phyloP scores from a whole-genome alignment of 2,113 vertebrate genomes.

The Forbesichthys papilliferus region DNA sequence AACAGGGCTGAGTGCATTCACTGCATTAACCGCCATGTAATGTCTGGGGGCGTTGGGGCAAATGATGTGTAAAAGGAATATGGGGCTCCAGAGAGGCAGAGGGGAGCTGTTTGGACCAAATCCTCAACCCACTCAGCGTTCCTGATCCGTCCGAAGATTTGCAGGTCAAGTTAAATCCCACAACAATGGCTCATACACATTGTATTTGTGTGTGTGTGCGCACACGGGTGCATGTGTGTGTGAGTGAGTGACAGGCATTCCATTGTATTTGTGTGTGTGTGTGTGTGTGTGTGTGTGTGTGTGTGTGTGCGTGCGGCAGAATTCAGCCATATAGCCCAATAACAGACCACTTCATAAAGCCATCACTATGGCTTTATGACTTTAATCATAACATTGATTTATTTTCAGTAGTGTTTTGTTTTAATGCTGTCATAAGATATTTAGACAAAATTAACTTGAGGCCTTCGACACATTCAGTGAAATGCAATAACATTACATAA shows the following conservation, averaged over 20 bases:
- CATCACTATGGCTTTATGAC: no score
- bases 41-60: constrained; percentile 41
- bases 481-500: constrained; percentile 29
- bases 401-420: neutral
- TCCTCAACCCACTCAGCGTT: constrained; percentile 43
- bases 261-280: neutral
- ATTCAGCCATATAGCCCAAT: no score
- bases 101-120: neutral
- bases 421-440: constrained; percentile 25
- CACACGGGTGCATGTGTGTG: constrained; percentile 8
- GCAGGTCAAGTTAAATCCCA: constrained; percentile 49
- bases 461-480: constrained; percentile 14
- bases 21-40: constrained; percentile 3
- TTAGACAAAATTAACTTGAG: constrained; percentile 13
- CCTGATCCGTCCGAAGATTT: constrained; percentile 61
- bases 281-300: neutral
- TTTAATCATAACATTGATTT: no score
- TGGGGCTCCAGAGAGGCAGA: constrained; percentile 8
- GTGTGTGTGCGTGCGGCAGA: neutral
- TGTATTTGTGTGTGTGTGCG: constrained; percentile 25
- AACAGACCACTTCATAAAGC: no score
- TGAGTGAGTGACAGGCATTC: neutral
- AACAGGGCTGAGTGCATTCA: neutral
- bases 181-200: constrained; percentile 51
- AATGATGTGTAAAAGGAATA: constrained; percentile 38